Percentiles rank a stretch among this genome's conserved stretches.
phyloP scores from a whole-genome alignment of 2,797 vertebrate genomes.

The Lagodon rhomboides region DNA sequence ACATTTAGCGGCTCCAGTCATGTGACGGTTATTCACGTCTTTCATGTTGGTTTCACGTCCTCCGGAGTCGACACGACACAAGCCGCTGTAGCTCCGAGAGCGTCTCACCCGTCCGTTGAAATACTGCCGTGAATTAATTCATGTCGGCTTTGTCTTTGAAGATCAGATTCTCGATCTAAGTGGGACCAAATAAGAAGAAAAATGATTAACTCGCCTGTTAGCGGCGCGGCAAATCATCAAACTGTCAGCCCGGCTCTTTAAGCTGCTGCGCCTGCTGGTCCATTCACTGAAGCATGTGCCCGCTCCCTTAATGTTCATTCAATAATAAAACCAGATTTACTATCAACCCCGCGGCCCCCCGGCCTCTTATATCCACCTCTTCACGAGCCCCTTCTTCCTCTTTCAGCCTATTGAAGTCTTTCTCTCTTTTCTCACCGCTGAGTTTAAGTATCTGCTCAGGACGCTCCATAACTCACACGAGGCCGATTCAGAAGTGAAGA shows the following conservation, averaged over 20 bases:
- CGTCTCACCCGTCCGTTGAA: not conserved
- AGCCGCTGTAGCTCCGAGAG: not conserved
- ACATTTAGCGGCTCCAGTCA: conserved; percentile 50
- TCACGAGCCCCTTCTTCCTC: conserved; percentile 16
- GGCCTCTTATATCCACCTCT: conserved; percentile 26
- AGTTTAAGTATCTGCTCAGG: conserved; percentile 43
- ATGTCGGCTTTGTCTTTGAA: conserved; percentile 2
- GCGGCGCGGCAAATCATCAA: conserved; percentile 28
- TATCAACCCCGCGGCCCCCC: conserved; percentile 33
- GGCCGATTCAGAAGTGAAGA: conserved; percentile 4
- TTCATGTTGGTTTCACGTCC: conserved; percentile 27
- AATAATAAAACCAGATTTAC: conserved; percentile 70
- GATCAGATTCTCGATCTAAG: conserved; percentile 3
- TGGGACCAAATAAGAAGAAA: conserved; percentile 20
- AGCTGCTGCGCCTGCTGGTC: conserved; percentile 7
- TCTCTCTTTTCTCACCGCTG: conserved; percentile 42
- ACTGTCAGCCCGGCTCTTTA: not conserved
- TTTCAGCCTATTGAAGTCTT: conserved; percentile 50
- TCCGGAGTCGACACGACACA: conserved; percentile 26
- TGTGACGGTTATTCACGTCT: conserved; percentile 42
- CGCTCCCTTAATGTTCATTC: conserved; percentile 39
- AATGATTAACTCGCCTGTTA: conserved; percentile 44
- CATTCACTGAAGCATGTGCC: conserved; percentile 41
- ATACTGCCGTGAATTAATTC: not conserved
- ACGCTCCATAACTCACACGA: conserved; percentile 50